Percentiles rank a stretch among this genome's conserved stretches.
Evolutionary conservation across 2,113 vertebrate genomes (phyloP).

Genomic region (Prunella himalayana): DNA sequence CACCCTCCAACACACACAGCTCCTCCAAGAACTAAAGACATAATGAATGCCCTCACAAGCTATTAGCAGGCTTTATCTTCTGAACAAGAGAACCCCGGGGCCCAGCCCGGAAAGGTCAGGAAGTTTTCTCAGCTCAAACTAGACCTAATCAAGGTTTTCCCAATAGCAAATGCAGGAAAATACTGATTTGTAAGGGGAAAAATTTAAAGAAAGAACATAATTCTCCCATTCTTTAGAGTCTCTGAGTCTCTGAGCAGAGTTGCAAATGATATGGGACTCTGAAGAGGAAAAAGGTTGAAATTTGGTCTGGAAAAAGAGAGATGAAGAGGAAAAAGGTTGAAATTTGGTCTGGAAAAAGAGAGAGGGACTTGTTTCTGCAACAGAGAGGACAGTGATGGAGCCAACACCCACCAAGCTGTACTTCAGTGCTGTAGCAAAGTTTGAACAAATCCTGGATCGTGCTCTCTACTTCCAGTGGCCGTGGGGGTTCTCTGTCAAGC

Average conservation of each 20-base stretch:
- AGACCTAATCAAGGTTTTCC: constrained; percentile 34
- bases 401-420: background rate
- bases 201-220: constrained; percentile 1
- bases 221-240: background rate
- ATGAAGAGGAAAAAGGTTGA: too few species aligned
- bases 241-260: background rate
- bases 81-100: background rate
- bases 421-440: background rate
- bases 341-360: background rate
- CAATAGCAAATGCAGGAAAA: constrained; percentile 22
- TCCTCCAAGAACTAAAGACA: constrained; percentile 41
- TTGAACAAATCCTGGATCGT: background rate
- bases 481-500: background rate
- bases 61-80: constrained; percentile 53
- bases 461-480: background rate
- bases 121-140: constrained; percentile 20
- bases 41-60: constrained; percentile 56
- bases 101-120: constrained; percentile 33
- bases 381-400: background rate
- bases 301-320: background rate
- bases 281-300: background rate
- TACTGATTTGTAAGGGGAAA: background rate
- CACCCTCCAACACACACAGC: constrained; percentile 19
- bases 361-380: background rate
- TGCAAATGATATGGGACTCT: background rate